Evolutionary conservation across 30 jellyfish, hydroid and myxozoan species (phyloP).

Genomic region (Turritopsis dohrnii): DNA sequence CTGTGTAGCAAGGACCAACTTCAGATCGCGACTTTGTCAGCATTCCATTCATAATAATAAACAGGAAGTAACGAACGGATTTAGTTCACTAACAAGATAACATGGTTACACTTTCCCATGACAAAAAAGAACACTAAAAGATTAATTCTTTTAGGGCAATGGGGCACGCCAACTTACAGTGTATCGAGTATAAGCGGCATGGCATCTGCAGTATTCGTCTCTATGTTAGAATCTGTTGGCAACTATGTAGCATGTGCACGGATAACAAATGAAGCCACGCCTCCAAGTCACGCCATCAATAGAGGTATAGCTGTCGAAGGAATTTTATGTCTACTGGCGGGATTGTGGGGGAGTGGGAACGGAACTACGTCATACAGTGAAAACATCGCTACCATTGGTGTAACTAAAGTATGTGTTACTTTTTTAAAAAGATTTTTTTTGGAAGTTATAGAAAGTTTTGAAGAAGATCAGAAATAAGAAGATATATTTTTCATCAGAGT

Average conservation of each 20-base stretch:
- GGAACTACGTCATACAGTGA: conserved; percentile 42
- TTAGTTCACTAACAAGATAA: no score
- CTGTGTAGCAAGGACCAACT: no score
- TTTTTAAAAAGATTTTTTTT: no score
- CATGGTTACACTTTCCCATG: no score
- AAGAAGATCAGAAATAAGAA: no score
- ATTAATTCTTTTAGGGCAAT: conserved; percentile 54
- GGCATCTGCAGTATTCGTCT: conserved; percentile 79
- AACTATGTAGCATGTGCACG: conserved; percentile 92
- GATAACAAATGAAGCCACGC: conserved; percentile 78
- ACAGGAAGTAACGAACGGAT: not conserved
- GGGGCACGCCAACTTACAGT: conserved; percentile 92
- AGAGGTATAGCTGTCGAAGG: conserved; percentile 92
- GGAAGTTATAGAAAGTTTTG: no score
- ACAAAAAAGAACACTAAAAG: no score
- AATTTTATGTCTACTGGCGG: conserved; percentile 20
- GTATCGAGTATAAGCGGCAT: conserved; percentile 73
- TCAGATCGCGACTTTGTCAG: no score
- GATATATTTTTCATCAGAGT: no score
- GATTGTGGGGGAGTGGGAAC: conserved; percentile 33
- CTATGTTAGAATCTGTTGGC: conserved; percentile 86
- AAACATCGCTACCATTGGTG: conserved; percentile 34
- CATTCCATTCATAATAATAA: no score
- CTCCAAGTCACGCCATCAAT: conserved; percentile 80
- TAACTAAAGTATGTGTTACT: conserved; percentile 34